Conservation (phyloP, 2,888 invertebrate species). For the Drosophila percnosoma region DNA sequence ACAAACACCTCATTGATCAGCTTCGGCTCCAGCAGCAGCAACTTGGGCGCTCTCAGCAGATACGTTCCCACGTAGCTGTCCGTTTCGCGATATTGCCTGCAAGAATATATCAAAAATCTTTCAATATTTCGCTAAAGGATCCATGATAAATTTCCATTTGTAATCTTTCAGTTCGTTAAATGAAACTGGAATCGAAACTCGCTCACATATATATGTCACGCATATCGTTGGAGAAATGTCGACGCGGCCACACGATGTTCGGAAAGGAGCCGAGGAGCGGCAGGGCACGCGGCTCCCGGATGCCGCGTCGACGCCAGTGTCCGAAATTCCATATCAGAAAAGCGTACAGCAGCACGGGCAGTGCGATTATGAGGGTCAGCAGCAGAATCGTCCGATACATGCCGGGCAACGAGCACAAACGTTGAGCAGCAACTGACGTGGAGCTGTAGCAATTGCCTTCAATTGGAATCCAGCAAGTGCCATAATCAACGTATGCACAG, state of each 20-base stretch:
- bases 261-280: conserved; percentile 84
- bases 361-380: conserved; percentile 9
- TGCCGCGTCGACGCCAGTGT: conserved; percentile 84
- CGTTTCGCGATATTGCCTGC: conserved; percentile 72
- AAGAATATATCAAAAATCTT: neutral
- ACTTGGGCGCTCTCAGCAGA: conserved; percentile 80
- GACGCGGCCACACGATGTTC: conserved; percentile 72
- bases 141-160: neutral
- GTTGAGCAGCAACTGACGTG: conserved; percentile 32
- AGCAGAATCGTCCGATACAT: conserved; percentile 48
- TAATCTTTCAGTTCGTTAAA: neutral
- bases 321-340: conserved; percentile 82
- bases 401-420: conserved; percentile 5
- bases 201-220: conserved; percentile 84
- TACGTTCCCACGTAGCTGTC: conserved; percentile 85
- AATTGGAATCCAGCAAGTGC: conserved; percentile 16
- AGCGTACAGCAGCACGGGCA: conserved; percentile 54
- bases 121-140: neutral
- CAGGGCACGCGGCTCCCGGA: conserved; percentile 81
- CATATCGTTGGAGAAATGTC: conserved; percentile 83
- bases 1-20: conserved; percentile 84
- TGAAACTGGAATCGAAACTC: neutral
- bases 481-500: conserved; percentile 4
- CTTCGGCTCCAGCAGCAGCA: conserved; percentile 84
- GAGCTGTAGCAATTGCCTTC: conserved; percentile 9